These are phyloP conservation scores for Hippopotamus amphibius DNA, from an alignment of 2,113 vertebrate species.

Conservation along the genomic window DNA sequence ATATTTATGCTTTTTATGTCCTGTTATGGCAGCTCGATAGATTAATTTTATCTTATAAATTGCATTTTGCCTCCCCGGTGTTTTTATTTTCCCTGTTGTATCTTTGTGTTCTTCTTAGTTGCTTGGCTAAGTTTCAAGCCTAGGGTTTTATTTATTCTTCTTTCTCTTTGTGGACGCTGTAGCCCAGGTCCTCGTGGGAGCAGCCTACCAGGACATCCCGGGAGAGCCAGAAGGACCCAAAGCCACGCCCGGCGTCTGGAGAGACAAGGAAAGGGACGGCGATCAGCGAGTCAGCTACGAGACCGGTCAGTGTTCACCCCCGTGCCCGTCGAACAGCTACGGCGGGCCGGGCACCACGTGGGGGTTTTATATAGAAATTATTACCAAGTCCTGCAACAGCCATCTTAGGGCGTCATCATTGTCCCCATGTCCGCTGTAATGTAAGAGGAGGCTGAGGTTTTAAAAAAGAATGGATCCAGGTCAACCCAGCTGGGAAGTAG, in stretches of 20 bases:
- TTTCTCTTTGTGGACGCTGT: constrained; percentile 74
- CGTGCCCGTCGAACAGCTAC: not conserved
- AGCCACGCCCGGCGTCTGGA: constrained; percentile 43
- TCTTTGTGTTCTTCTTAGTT: constrained; percentile 67
- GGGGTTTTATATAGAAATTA: not conserved
- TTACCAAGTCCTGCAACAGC: too few relatives aligned
- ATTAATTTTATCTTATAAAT: constrained; percentile 80
- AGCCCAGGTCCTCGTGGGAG: constrained; percentile 84
- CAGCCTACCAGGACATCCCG: constrained; percentile 86
- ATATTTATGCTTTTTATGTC: constrained; percentile 76
- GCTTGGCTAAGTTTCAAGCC: constrained; percentile 70
- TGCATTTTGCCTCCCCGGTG: constrained; percentile 76
- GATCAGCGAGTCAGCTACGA: constrained; percentile 89
- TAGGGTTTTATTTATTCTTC: constrained; percentile 66
- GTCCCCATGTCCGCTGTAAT: not conserved
- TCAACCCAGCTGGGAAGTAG: not conserved
- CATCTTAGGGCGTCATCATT: not conserved
- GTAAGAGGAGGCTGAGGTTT: not conserved
- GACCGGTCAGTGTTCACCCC: constrained; percentile 78
- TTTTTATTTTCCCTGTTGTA: constrained; percentile 62
- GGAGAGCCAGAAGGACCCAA: constrained; percentile 87
- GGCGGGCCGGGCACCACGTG: accelerated
- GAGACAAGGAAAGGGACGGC: constrained; percentile 84
- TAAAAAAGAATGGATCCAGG: not conserved
- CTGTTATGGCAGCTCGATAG: constrained; percentile 72